Evolutionary conservation across 1,140 invertebrate species (phyloP).

Genomic region (Contarinia nasturtii): DNA sequence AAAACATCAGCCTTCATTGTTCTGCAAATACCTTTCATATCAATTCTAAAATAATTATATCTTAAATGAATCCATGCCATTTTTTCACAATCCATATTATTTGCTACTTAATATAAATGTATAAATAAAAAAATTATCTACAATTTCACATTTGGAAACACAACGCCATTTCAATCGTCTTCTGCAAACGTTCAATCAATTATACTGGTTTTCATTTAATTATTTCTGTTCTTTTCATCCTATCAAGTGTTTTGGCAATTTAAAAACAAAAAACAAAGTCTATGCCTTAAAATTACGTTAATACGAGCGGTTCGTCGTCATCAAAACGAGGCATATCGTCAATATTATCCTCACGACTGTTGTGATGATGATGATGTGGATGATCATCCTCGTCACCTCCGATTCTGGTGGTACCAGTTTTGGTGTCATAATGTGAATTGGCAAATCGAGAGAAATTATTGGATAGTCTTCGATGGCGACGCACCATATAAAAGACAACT

Average conservation of each 20-base stretch:
- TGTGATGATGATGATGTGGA: constrained; percentile 30
- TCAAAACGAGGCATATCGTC: constrained; percentile 70
- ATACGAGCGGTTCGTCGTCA: constrained; percentile 82
- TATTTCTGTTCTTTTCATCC: not conserved
- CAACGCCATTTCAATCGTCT: not conserved
- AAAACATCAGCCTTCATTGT: too few relatives aligned
- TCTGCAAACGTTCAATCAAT: not conserved
- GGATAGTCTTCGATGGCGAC: constrained; percentile 54
- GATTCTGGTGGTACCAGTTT: constrained; percentile 70
- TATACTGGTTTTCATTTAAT: not conserved
- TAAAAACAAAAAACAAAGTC: not conserved
- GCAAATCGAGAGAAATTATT: constrained; percentile 63
- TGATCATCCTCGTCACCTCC: constrained; percentile 66
- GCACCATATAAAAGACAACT: constrained; percentile 40
- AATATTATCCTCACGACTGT: not conserved
- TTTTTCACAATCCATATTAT: not conserved
- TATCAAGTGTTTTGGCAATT: not conserved
- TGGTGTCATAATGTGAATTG: constrained; percentile 69
- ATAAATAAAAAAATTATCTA: not conserved
- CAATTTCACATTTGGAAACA: not conserved
- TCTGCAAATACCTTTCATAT: too few relatives aligned
- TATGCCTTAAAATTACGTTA: constrained; percentile 34
- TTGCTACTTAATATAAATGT: not conserved
- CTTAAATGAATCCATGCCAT: not conserved
- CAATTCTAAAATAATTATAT: not conserved